These are phyloP conservation scores for Dexiosoma caninum DNA, from an alignment of 2,888 invertebrate species.

Conservation along the genomic window DNA sequence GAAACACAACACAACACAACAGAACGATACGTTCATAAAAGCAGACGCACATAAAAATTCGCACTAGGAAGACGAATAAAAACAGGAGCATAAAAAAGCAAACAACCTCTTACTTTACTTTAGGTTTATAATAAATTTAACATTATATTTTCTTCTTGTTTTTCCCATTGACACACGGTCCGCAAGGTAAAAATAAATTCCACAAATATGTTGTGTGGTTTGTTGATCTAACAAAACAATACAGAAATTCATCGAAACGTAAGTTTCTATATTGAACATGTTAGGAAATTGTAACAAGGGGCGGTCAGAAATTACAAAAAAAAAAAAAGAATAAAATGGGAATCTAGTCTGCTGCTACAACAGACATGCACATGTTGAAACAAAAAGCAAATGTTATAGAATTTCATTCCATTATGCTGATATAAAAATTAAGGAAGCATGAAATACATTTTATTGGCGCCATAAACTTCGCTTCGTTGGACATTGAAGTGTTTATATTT, in stretches of 20 bases:
- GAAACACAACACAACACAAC: neutral
- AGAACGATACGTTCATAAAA: constrained; percentile 1
- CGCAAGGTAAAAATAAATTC: constrained; percentile 3
- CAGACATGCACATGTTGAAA: neutral
- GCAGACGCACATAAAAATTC: neutral
- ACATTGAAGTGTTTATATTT: constrained; percentile 74
- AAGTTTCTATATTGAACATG: constrained; percentile 5
- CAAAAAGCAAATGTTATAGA: constrained; percentile 21
- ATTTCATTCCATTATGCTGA: constrained; percentile 66
- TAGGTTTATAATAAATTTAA: constrained; percentile 10
- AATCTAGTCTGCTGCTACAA: neutral
- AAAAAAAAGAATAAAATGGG: constrained; percentile 2
- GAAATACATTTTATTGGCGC: constrained; percentile 78
- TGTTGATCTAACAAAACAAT: constrained; percentile 20
- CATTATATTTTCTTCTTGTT: neutral
- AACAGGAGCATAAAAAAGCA: no score
- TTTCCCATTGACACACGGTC: neutral
- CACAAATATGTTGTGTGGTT: constrained; percentile 13
- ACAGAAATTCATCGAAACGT: constrained; percentile 27
- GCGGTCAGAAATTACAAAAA: neutral
- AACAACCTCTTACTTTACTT: neutral
- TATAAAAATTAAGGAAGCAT: constrained; percentile 78
- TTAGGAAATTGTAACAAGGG: constrained; percentile 3
- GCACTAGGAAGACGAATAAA: neutral
- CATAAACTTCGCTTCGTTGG: constrained; percentile 76